A percentile compares a stretch with the other conserved stretches of the same genome.
Evolutionary conservation across 2,797 vertebrate species (phyloP).

Genomic region (Podarcis siculus): DNA sequence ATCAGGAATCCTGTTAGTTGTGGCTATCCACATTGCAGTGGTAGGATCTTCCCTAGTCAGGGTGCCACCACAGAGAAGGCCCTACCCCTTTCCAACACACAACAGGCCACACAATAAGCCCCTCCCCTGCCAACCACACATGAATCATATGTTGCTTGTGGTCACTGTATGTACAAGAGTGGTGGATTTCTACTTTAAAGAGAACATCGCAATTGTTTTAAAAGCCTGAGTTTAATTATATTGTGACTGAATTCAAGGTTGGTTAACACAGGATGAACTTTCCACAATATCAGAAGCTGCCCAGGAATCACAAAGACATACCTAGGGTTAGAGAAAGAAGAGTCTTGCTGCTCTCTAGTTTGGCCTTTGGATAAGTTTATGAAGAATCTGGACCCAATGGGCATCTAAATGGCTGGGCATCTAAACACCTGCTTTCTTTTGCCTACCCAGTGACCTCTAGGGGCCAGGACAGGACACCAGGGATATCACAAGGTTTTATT

Average conservation of each 20-base stretch:
- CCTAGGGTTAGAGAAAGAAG: background rate
- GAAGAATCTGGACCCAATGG: background rate
- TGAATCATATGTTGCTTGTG: background rate
- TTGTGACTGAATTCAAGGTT: background rate
- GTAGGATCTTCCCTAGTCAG: too few relatives aligned
- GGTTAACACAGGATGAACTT: background rate
- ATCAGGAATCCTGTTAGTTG: too few relatives aligned
- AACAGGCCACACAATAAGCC: background rate
- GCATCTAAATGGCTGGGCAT: background rate
- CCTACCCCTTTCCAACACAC: too few relatives aligned
- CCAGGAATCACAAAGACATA: background rate
- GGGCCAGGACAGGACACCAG: too few relatives aligned
- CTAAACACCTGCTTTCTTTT: background rate
- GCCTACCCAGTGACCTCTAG: too few relatives aligned
- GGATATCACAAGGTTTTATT: background rate
- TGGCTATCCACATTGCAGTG: too few relatives aligned
- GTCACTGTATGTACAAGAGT: background rate
- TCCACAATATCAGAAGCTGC: background rate
- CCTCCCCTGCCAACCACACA: background rate
- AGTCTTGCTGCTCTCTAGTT: background rate
- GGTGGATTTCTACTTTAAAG: background rate
- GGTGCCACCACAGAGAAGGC: too few relatives aligned
- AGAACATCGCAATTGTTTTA: background rate
- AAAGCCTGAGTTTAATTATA: background rate
- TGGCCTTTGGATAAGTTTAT: background rate